Conservation (phyloP, 2,888 invertebrate genomes). For the Seira ritae region DNA sequence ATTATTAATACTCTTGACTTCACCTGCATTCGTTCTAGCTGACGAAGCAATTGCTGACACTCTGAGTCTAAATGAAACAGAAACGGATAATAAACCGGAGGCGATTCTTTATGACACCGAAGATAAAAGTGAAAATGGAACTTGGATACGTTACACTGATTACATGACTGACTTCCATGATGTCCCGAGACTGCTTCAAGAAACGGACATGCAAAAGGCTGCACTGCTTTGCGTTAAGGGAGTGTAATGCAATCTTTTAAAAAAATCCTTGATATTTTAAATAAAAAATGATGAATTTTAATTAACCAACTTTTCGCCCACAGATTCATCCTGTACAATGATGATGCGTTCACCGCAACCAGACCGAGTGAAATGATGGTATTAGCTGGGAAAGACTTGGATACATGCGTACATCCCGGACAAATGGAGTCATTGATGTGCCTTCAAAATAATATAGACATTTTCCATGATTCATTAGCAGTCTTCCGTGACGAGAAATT, state of each 20-base stretch:
- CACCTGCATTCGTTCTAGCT: too few relatives aligned
- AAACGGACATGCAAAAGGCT: slow-evolving; percentile 1
- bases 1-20: too few relatives aligned
- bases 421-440: background rate
- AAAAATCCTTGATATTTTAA: too few relatives aligned
- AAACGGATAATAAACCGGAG: background rate
- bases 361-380: slow-evolving; percentile 25
- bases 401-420: slow-evolving; percentile 23
- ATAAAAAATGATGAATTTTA: too few relatives aligned
- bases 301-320: too few relatives aligned
- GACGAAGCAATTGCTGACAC: background rate
- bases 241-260: slow-evolving; percentile 35
- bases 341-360: too few relatives aligned
- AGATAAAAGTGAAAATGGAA: slow-evolving; percentile 30
- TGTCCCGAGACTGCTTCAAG: background rate
- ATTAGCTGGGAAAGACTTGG: slow-evolving; percentile 33
- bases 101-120: slow-evolving; percentile 29
- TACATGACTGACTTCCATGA: background rate
- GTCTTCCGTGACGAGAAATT: slow-evolving; percentile 33
- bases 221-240: slow-evolving; percentile 38
- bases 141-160: background rate
- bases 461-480: slow-evolving; percentile 10
- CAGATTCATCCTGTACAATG: slow-evolving; percentile 37
- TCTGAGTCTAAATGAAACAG: background rate
- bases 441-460: slow-evolving; percentile 20